Conservation (phyloP, 2,797 vertebrate genomes). For the Poecilia velifera region DNA sequence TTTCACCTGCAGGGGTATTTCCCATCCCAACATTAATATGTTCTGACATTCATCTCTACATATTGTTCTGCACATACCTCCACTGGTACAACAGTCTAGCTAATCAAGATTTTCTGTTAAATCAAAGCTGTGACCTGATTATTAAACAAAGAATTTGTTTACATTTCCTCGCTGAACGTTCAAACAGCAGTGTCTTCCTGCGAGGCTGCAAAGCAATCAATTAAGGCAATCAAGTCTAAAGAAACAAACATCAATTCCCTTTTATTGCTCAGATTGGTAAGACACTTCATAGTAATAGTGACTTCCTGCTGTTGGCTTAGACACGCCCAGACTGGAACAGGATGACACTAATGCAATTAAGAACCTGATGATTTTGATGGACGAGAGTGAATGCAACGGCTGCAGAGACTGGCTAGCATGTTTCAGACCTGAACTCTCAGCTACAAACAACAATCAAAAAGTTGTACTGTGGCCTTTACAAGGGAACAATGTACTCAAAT, state of each 20-base stretch:
- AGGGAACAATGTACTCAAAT: slow-evolving; percentile 21
- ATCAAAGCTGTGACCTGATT: slow-evolving; percentile 17
- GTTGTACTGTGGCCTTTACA: slow-evolving; percentile 43
- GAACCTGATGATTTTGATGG: slow-evolving; percentile 27
- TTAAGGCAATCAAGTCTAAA: slow-evolving; percentile 51
- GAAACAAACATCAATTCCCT: slow-evolving; percentile 34
- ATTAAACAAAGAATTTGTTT: slow-evolving; percentile 20
- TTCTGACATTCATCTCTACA: neutral
- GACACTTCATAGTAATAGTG: slow-evolving; percentile 52
- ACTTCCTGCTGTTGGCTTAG: slow-evolving; percentile 31
- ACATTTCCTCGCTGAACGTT: slow-evolving; percentile 26
- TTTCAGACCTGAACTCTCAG: slow-evolving; percentile 25
- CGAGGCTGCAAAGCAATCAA: slow-evolving; percentile 46
- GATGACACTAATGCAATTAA: slow-evolving; percentile 40
- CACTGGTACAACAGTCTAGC: neutral
- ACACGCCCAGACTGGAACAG: slow-evolving; percentile 39
- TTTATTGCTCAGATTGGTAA: slow-evolving; percentile 45
- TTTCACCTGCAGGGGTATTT: neutral
- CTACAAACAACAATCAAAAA: slow-evolving; percentile 31
- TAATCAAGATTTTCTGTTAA: slow-evolving; percentile 14
- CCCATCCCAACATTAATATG: neutral
- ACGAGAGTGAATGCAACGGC: slow-evolving; percentile 4
- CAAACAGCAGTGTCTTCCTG: slow-evolving; percentile 18
- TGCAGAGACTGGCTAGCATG: slow-evolving; percentile 16
- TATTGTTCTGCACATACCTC: neutral